Evolutionary conservation across 2,888 invertebrate species (phyloP).

Genomic region (Melieria picta): DNA sequence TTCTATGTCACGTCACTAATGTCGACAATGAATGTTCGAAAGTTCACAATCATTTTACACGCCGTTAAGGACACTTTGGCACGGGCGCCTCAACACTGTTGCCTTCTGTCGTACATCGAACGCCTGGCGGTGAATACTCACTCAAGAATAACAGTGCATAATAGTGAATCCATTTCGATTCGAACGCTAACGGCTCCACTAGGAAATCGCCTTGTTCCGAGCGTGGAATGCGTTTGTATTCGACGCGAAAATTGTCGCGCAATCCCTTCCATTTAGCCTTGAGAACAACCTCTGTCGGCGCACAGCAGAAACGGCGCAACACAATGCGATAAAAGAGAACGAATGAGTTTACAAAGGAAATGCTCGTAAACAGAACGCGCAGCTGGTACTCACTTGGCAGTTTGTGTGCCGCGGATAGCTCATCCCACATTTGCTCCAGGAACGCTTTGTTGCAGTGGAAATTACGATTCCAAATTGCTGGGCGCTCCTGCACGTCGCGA

Average conservation of each 20-base stretch:
- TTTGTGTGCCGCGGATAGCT: conserved; percentile 62
- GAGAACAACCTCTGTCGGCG: conserved; percentile 60
- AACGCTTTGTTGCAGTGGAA: conserved; percentile 66
- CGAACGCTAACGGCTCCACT: conserved; percentile 62
- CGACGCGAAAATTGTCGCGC: conserved; percentile 66
- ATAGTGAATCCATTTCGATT: conserved; percentile 66
- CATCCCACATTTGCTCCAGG: conserved; percentile 66
- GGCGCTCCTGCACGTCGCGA: conserved; percentile 64
- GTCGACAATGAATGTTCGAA: too few relatives aligned
- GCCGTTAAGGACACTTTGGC: too few relatives aligned
- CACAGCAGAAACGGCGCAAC: not conserved
- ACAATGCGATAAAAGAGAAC: conserved; percentile 22
- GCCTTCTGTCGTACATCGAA: not conserved
- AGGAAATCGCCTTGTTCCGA: conserved; percentile 63
- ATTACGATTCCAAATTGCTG: conserved; percentile 66
- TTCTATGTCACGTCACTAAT: too few relatives aligned
- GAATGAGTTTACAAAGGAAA: conserved; percentile 8
- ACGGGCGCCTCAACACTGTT: not conserved
- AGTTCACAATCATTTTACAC: too few relatives aligned
- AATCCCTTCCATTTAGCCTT: conserved; percentile 67
- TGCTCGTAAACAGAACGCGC: not conserved
- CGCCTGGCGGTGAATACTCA: conserved; percentile 47
- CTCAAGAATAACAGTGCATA: conserved; percentile 63
- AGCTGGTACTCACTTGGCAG: conserved; percentile 61
- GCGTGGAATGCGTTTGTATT: conserved; percentile 65